These are phyloP conservation scores for Synanthedon tipuliformis DNA, from an alignment of 2,888 invertebrate genomes.

Conservation along the genomic window DNA sequence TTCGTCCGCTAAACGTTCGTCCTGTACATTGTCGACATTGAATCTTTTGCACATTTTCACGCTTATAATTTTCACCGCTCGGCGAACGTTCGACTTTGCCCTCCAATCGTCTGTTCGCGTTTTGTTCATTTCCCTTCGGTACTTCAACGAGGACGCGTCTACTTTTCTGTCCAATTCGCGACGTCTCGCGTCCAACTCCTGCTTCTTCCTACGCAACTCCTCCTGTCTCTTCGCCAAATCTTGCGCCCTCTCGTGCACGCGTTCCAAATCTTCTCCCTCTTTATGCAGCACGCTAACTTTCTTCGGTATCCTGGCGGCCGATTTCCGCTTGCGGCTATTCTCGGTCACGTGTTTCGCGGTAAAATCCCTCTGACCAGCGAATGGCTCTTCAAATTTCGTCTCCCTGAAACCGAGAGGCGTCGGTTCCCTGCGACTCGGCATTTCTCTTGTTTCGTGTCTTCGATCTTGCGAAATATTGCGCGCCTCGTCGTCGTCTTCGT, in stretches of 20 bases:
- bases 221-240: slow-evolving; percentile 42
- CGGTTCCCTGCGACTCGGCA: slow-evolving; percentile 6
- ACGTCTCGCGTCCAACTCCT: slow-evolving; percentile 17
- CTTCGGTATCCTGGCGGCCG: too few relatives aligned
- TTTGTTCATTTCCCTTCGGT: not conserved
- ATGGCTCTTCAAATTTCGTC: not conserved
- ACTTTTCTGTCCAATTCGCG: too few relatives aligned
- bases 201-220: slow-evolving; percentile 13
- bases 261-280: slow-evolving; percentile 35
- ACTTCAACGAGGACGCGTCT: too few relatives aligned
- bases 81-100: too few relatives aligned
- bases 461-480: not conserved
- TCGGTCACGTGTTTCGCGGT: too few relatives aligned
- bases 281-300: too few relatives aligned
- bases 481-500: slow-evolving; percentile 5
- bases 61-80: not conserved
- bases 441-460: not conserved
- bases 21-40: slow-evolving; percentile 13
- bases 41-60: not conserved
- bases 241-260: slow-evolving; percentile 45
- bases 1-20: slow-evolving; percentile 26
- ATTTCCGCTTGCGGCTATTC: too few relatives aligned
- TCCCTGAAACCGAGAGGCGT: slow-evolving; percentile 9
- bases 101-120: not conserved
- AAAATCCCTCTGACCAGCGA: too few relatives aligned